phyloP scores from a whole-genome alignment of 2,113 vertebrate species.

The Grus americana region DNA sequence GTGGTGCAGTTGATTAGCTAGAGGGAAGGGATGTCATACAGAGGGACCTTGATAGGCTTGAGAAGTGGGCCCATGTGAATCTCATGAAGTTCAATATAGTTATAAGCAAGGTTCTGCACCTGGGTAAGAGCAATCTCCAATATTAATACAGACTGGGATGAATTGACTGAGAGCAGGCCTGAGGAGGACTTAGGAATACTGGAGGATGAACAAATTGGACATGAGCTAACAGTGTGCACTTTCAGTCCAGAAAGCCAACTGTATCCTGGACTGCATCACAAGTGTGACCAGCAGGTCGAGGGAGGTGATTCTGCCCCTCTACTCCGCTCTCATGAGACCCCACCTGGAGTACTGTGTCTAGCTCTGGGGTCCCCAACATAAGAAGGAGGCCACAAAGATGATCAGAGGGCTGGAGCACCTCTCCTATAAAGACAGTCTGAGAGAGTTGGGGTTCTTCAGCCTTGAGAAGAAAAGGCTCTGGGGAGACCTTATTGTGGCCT shows the following conservation, averaged over 20 bases:
- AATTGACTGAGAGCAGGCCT: not conserved
- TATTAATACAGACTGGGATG: not conserved
- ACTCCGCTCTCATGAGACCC: rapidly evolving
- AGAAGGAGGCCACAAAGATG: not conserved
- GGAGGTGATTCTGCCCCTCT: not conserved
- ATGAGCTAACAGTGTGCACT: not conserved
- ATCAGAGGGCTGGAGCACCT: not conserved
- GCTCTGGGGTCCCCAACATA: not conserved
- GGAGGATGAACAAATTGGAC: not conserved
- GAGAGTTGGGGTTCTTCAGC: not conserved
- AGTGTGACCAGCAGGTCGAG: rapidly evolving
- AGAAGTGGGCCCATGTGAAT: not conserved
- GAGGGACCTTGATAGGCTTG: not conserved
- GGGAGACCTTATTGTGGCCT: not conserved
- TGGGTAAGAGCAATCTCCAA: not conserved
- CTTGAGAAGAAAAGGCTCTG: not conserved
- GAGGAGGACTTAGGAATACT: not conserved
- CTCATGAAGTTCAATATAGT: not conserved
- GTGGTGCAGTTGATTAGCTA: too few relatives aligned
- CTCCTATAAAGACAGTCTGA: not conserved
- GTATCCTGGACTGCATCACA: not conserved
- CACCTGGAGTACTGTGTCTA: rapidly evolving
- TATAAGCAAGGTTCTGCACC: not conserved
- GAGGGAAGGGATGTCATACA: not conserved
- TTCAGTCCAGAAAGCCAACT: not conserved